Evolutionary conservation across 1,140 invertebrate genomes (phyloP), one percentile per base, ranked within the genome.

Genomic region (Drosophila elegans): DNA sequence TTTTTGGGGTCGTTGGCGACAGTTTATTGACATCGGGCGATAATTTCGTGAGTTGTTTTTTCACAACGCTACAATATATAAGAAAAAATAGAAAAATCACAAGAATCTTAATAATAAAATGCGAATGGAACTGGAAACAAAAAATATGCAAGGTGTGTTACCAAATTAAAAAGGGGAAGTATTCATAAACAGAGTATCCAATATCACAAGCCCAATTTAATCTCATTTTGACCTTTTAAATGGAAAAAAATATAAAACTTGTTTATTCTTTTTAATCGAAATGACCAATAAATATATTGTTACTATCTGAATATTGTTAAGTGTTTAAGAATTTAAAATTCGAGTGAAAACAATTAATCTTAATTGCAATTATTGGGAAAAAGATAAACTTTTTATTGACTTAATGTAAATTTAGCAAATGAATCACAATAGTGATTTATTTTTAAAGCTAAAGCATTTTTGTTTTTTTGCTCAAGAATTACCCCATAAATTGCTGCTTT

Each of bases 21-120:
- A 74, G 71, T 74, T 74, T 74, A 74, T 74, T 74, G 69, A 74
- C 71, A 53, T 74, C 57, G 36, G 5, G 71, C 69, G 71, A 74
- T 74, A 74, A 74, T 74, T 74, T 74, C 29, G 38, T 63, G 46
- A 36, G 46, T 34, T 62, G 57, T 25, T 54, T 61, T 53, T 69
- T 54, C 45, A 36, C 36, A 34, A 21, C 29, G n/a, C 27, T 3
- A 36, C 10, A 34, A 11, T 39, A 32, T 13, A 16, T 13, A 48
- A 48, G 25, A 10, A 12, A 71, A 63, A 10, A 12, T 0, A 2
- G 6, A 56, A 41, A 21, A 39, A 32, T 21, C 4, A 41, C 3
- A 41, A 25, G 60, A 42, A 34, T 63, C 60, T 59, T 62, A 62
- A 59, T 62, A 62, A 41, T 62, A 41, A 42, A 62, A 25, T 60